These are phyloP conservation scores for Penaeus japonicus DNA, from an alignment of 1,140 invertebrate genomes.

Conservation along the genomic window DNA sequence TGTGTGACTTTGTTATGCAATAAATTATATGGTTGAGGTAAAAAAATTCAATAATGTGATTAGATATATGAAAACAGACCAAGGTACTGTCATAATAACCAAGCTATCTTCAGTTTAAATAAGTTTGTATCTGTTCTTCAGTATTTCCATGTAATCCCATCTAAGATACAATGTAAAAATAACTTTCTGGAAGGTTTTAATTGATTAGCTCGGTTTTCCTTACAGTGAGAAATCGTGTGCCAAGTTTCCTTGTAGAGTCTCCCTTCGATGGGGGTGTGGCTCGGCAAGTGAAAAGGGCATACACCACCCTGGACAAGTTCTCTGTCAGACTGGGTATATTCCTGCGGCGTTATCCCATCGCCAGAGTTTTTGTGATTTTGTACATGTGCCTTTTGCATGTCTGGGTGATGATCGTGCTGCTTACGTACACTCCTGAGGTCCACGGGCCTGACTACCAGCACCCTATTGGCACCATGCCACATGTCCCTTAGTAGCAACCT, in stretches of 20 bases:
- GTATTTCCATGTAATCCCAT: not conserved
- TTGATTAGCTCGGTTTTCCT: not conserved
- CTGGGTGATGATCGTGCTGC: constrained; percentile 76
- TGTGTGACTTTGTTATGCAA: not conserved
- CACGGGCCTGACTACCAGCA: constrained; percentile 64
- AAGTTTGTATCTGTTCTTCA: too few species aligned
- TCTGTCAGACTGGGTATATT: constrained; percentile 82
- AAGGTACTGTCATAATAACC: too few species aligned
- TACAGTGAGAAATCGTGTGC: constrained; percentile 67
- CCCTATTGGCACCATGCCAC: constrained; percentile 39
- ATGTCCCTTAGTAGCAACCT: not conserved
- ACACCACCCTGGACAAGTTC: constrained; percentile 78
- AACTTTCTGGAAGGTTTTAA: too few species aligned
- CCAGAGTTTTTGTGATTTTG: constrained; percentile 78
- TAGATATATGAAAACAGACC: too few species aligned
- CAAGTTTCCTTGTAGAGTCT: constrained; percentile 76
- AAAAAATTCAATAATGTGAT: too few species aligned
- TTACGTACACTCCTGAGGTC: constrained; percentile 75
- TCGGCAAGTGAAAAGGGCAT: constrained; percentile 80
- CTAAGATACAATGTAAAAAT: not conserved
- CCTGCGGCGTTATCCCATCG: constrained; percentile 80
- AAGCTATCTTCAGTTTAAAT: too few species aligned
- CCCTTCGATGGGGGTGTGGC: constrained; percentile 81
- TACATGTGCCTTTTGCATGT: constrained; percentile 78
- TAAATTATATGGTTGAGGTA: not conserved